Base-by-base conservation (phyloP, 2,797 vertebrate species). In the Myioborus melanocephalus region DNA sequence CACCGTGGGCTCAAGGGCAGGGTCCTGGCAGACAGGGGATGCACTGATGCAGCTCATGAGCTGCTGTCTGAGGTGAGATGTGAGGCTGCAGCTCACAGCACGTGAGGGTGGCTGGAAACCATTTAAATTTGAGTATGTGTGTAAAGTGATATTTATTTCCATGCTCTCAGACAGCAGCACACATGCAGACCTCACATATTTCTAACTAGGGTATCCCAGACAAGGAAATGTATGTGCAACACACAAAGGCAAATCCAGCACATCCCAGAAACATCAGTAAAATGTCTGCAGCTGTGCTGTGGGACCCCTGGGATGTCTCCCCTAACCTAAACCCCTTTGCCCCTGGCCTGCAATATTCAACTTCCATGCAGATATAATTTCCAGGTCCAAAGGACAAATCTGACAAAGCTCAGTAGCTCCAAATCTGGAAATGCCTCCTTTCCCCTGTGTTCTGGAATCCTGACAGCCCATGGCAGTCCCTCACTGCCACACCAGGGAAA, bases 381-480 rank as follows among this genome's bases (percentile, higher is more conserved):
- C 28, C 59, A 76, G 9, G 39, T 69, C 46, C 59, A 46, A 53
- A 82, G 39, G 23, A 32, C 14, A 20, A 7, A 18, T 53, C 32
- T 52, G 21, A 73, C 44, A 34, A 64, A 75, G 53, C 28, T 32
- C 24, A 9, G n/a, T 10, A 57, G 10, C 20, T 68, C 75, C 26
- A 5, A 7, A 19, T 28, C 15, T 41, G 26, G 49, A 68, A 43
- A 78, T 47, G 30, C 13, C 16, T 0, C 7, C 26, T 41, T 43
- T 19, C 47, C 21, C 35, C 20, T 1, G 1, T 2, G 13, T 52
- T 1, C 27, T 19, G 26, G 35, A 39, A 0, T 46, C 3, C 1
- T 46, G 44, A 6, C 0, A 2, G 70, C 17, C 10, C 19, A 0
- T 4, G 0, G 0, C 35, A 50, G 52, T n/a, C 21, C 64, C 0